Conservation (phyloP, 2,113 vertebrate genomes). For the Murina feae region DNA sequence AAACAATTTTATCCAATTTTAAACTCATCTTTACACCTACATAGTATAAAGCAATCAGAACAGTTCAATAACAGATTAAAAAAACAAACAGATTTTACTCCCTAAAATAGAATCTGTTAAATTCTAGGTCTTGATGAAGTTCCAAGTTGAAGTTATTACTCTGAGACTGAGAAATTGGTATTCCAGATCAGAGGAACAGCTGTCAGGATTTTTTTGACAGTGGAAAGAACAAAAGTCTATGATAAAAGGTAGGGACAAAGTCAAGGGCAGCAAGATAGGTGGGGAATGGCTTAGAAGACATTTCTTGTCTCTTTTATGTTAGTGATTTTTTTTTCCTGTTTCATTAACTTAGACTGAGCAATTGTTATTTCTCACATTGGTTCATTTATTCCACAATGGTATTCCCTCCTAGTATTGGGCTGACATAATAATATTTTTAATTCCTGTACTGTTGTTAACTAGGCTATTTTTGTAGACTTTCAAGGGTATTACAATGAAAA, state of each 20-base stretch:
- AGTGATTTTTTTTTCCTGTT: not conserved
- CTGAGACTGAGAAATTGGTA: not conserved
- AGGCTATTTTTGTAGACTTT: not conserved
- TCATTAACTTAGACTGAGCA: not conserved
- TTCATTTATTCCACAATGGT: not conserved
- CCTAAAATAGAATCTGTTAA: not conserved
- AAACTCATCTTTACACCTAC: not conserved
- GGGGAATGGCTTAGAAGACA: not conserved
- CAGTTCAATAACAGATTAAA: not conserved
- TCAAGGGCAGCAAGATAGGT: not conserved
- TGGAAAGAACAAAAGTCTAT: not conserved
- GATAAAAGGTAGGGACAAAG: not conserved
- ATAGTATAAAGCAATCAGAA: too few relatives aligned
- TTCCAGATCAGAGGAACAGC: not conserved
- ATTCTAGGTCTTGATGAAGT: not conserved
- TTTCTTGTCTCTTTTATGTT: not conserved
- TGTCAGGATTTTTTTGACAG: not conserved
- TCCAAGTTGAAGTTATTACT: not conserved
- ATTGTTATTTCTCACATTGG: not conserved
- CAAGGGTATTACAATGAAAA: not conserved
- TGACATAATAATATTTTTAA: not conserved
- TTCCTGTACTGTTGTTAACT: not conserved
- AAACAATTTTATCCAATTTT: not conserved
- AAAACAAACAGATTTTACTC: not conserved
- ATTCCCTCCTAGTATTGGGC: not conserved